phyloP scores from a whole-genome alignment of 2,888 invertebrate genomes.

The Nipponacmea schrenckii region DNA sequence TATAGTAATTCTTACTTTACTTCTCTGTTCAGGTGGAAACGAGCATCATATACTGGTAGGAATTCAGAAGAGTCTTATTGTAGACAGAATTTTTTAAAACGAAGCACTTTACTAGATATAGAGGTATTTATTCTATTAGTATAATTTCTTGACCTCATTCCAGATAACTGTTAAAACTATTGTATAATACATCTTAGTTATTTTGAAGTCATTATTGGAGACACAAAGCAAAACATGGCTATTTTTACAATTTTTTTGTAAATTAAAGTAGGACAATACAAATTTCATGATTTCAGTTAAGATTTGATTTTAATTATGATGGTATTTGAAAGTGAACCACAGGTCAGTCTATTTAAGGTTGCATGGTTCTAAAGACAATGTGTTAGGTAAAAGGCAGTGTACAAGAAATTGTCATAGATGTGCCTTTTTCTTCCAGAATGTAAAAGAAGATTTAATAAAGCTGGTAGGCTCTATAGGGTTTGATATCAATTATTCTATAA shows the following conservation, averaged over 20 bases:
- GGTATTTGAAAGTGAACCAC: not conserved
- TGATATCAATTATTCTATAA: conserved; percentile 18
- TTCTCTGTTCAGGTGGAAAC: conserved; percentile 51
- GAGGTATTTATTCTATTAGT: conserved; percentile 44
- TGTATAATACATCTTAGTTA: not conserved
- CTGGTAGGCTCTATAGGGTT: conserved; percentile 58
- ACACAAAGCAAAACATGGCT: too few relatives aligned
- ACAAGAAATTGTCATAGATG: too few relatives aligned
- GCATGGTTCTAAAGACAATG: too few relatives aligned
- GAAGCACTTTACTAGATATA: conserved; percentile 60
- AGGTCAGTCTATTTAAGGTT: too few relatives aligned
- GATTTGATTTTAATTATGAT: too few relatives aligned
- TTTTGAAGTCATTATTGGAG: not conserved
- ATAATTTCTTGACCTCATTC: not conserved
- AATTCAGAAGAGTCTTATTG: conserved; percentile 54
- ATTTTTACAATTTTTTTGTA: not conserved
- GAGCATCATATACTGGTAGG: conserved; percentile 45
- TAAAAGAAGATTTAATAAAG: conserved; percentile 56
- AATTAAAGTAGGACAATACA: too few relatives aligned
- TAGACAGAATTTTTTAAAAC: conserved; percentile 56
- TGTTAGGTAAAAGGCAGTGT: too few relatives aligned
- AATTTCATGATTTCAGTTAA: too few relatives aligned
- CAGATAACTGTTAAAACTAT: not conserved
- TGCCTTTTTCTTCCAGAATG: conserved; percentile 50
- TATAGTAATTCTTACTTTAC: too few relatives aligned